Conservation (phyloP, 2,797 vertebrate genomes). For the Gymnocypris eckloni region DNA sequence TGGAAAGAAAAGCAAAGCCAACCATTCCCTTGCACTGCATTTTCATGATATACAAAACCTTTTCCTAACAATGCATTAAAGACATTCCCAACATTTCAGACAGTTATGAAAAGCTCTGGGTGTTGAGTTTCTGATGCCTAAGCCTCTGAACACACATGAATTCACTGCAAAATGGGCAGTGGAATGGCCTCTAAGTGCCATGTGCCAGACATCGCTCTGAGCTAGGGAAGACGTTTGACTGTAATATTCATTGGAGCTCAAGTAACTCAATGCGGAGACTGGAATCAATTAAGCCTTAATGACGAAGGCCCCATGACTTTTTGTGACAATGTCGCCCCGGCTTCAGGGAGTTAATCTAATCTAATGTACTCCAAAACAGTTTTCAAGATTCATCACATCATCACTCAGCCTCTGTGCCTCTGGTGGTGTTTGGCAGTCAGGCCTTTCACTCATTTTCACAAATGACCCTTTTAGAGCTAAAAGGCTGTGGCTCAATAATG, state of each 20-base stretch:
- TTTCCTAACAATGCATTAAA: constrained; percentile 8
- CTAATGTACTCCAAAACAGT: constrained; percentile 47
- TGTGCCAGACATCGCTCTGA: constrained; percentile 11
- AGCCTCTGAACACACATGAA: constrained; percentile 3
- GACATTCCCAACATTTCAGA: constrained; percentile 1
- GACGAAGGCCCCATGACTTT: constrained; percentile 32
- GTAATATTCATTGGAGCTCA: constrained; percentile 24
- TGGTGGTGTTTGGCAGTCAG: constrained; percentile 34
- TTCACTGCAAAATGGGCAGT: constrained; percentile 14
- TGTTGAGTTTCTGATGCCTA: neutral
- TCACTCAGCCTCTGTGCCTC: constrained; percentile 44
- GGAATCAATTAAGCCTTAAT: constrained; percentile 50
- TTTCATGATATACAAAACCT: constrained; percentile 10
- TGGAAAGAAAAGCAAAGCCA: constrained; percentile 21
- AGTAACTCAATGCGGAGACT: constrained; percentile 8
- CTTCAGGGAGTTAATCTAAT: constrained; percentile 50
- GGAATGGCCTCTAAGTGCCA: constrained; percentile 26
- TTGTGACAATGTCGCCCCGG: constrained; percentile 29
- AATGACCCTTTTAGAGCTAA: constrained; percentile 43
- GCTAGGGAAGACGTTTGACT: constrained; percentile 23
- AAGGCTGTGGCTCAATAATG: constrained; percentile 33
- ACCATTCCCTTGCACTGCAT: constrained; percentile 12
- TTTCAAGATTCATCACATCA: constrained; percentile 52
- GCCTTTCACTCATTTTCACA: constrained; percentile 44
- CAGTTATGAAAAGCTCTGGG: neutral